These are phyloP conservation scores for Ctenopoma multispine DNA, from an alignment of 2,797 vertebrate species.

Conservation along the genomic window DNA sequence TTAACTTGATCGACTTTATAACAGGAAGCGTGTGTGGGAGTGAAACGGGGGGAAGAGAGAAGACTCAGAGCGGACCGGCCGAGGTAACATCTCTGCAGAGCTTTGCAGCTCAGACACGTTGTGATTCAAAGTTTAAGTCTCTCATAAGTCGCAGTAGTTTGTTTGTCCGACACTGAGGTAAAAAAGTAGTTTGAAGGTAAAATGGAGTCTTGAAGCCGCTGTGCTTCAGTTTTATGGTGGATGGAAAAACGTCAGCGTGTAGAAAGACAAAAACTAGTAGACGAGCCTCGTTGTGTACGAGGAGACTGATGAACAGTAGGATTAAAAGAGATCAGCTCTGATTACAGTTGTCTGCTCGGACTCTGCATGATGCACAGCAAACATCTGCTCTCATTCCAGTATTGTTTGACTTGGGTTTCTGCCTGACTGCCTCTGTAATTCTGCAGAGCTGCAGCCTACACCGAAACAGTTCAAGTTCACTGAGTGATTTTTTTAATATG, in stretches of 20 bases:
- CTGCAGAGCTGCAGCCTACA: too few species aligned
- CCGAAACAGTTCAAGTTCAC: too few species aligned
- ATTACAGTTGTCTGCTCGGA: slow-evolving; percentile 29
- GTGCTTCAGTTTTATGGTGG: neutral
- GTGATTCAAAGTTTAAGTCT: neutral
- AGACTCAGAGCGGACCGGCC: neutral
- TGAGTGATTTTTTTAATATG: too few species aligned
- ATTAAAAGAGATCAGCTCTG: slow-evolving; percentile 69
- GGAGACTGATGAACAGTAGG: slow-evolving; percentile 68
- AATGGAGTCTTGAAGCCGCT: neutral
- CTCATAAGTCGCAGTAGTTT: neutral
- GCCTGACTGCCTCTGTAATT: too few species aligned
- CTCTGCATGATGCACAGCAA: slow-evolving; percentile 27
- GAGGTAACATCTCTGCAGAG: slow-evolving; percentile 50
- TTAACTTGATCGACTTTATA: too few species aligned
- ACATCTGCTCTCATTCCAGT: neutral
- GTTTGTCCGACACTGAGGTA: neutral
- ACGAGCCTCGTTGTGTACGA: neutral
- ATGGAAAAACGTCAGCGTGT: neutral
- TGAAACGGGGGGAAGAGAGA: neutral
- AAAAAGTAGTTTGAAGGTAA: too few species aligned
- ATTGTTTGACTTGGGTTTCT: too few species aligned
- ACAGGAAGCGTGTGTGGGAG: neutral
- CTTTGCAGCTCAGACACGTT: slow-evolving; percentile 13
- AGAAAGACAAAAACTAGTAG: neutral